phyloP scores from a whole-genome alignment of 2,888 invertebrate genomes.

The Leptopterna dolabrata region DNA sequence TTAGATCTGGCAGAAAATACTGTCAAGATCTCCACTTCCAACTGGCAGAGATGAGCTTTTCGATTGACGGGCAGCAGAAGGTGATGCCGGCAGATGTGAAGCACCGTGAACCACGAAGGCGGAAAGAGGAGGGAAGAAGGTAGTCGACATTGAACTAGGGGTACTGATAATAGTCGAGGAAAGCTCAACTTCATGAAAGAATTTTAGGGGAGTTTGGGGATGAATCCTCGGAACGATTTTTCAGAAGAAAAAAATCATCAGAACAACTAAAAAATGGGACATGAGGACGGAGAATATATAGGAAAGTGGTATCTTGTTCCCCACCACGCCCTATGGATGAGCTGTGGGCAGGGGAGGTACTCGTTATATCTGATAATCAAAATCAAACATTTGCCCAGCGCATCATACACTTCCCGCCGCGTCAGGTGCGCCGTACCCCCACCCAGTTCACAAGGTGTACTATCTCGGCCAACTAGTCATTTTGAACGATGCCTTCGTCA shows the following conservation, averaged over 20 bases:
- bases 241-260: neutral
- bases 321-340: neutral
- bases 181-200: neutral
- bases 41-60: constrained; percentile 67
- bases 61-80: neutral
- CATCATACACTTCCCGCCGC: constrained; percentile 18
- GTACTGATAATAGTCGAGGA: neutral
- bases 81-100: neutral
- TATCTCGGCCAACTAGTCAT: neutral
- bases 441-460: neutral
- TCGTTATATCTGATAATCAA: constrained; percentile 49
- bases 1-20: constrained; percentile 76
- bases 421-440: constrained; percentile 27
- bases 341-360: neutral
- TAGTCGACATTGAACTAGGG: neutral
- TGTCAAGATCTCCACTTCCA: constrained; percentile 77
- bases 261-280: constrained; percentile 28
- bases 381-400: constrained; percentile 47
- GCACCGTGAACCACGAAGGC: neutral
- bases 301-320: constrained; percentile 26
- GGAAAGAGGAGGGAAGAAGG: neutral
- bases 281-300: constrained; percentile 24
- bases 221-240: neutral
- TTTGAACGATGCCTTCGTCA: neutral
- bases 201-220: neutral